Base-by-base conservation (phyloP, 2,113 vertebrate species). In the Pelvicachromis taeniatus region DNA sequence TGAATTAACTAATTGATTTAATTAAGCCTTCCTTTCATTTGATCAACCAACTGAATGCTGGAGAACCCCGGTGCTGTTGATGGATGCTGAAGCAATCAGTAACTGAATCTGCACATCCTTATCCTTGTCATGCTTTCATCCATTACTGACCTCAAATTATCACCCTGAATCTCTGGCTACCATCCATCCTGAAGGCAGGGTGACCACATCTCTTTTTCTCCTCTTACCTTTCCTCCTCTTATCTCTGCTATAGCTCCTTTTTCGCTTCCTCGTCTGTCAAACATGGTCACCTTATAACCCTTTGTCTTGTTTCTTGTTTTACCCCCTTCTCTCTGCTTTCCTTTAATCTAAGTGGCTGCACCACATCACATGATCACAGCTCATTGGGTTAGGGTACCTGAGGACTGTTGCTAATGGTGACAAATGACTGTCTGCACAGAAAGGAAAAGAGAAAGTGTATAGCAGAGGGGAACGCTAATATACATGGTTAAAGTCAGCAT, bases 381-480 rank as follows among this genome's bases (percentile, higher is more conserved):
- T 89, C 65, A 59, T 45, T 85, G 85, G 91, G 87, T 82, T 78
- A 73, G 78, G 84, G 59, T 93, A 94, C 87, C 92, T 91, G 89
- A 85, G 82, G 90, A 91, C 88, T 38, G 91, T 95, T 95, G 94
- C 95, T 95, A 95, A 95, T 95, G 91, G 94, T 94, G 93, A 96
- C 94, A 94, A 96, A 95, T 87, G 87, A 94, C 85, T 82, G 77
- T 77, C 83, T 73, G 58, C 84, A 79, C 73, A 38, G 58, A 77
- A 58, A 87, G 77, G 50, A 81, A 85, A 80, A 73, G 54, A 75
- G 52, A 75, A 45, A 59, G 53, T 54, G 65, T 65, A 45, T 23
- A 77, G 55, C 54, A 55, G 63, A 78, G 80, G 80, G 61, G 73
- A 83, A 77, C 56, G 54, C 78, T 75, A 12, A 48, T 78, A 59